Evolutionary conservation across 1,140 invertebrate species (phyloP).

Genomic region (Bombus huntii): DNA sequence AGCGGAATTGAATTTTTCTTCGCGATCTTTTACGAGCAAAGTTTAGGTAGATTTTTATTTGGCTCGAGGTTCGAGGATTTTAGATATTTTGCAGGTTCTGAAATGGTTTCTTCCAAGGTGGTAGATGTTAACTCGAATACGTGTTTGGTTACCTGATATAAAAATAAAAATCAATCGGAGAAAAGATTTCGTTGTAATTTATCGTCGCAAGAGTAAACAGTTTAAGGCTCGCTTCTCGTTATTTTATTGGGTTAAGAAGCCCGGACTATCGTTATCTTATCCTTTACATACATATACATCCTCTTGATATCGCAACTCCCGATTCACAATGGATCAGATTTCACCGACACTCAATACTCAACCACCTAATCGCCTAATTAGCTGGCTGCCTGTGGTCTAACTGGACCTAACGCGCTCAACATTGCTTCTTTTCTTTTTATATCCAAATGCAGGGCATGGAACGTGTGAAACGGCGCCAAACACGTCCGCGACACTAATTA

Average conservation of each 20-base stretch:
- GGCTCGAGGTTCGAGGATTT: too few relatives aligned
- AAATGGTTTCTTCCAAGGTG: too few relatives aligned
- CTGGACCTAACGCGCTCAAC: not conserved
- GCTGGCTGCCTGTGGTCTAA: not conserved
- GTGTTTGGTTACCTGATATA: not conserved
- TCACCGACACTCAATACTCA: not conserved
- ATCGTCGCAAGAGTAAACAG: too few relatives aligned
- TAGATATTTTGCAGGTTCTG: too few relatives aligned
- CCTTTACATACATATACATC: too few relatives aligned
- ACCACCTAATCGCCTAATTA: not conserved
- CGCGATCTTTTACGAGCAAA: too few relatives aligned
- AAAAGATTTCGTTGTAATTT: not conserved
- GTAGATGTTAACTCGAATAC: too few relatives aligned
- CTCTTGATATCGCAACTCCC: not conserved
- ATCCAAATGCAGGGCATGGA: too few relatives aligned
- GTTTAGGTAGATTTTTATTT: too few relatives aligned
- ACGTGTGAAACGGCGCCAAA: not conserved
- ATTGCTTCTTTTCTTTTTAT: not conserved
- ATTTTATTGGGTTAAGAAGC: not conserved
- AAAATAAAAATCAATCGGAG: not conserved
- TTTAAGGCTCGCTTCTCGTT: not conserved
- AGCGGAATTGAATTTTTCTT: too few relatives aligned
- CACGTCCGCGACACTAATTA: not conserved
- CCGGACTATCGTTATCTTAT: not conserved
- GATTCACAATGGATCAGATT: not conserved